Evolutionary conservation across 2,113 vertebrate genomes (phyloP).

Genomic region (Lepus timidus): DNA sequence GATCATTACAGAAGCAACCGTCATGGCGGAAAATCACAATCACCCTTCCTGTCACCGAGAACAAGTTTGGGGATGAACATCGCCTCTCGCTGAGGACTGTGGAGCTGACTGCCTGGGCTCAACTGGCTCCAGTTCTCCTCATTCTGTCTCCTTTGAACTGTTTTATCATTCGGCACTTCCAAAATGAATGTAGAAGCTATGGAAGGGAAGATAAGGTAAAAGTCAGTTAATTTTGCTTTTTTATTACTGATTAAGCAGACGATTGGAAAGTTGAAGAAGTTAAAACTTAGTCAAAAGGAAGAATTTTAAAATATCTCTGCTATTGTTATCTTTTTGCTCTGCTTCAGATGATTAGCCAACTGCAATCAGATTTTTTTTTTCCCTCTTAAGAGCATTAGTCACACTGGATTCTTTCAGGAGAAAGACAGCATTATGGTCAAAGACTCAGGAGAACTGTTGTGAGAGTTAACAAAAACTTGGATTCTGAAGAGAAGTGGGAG

Average conservation of each 20-base stretch:
- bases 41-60: neutral
- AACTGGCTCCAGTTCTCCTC: neutral
- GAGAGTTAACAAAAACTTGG: constrained; percentile 80
- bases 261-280: constrained; percentile 42
- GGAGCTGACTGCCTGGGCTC: neutral
- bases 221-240: constrained; percentile 64
- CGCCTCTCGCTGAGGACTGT: neutral
- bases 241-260: constrained; percentile 50
- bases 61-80: neutral
- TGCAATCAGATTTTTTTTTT: neutral
- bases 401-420: constrained; percentile 55
- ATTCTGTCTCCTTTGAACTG: constrained; percentile 17
- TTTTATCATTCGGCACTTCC: constrained; percentile 10
- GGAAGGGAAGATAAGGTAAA: constrained; percentile 34
- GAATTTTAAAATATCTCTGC: constrained; percentile 28
- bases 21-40: constrained; percentile 6
- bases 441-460: constrained; percentile 51
- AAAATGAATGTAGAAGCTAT: neutral
- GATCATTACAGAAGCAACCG: constrained; percentile 7
- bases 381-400: constrained; percentile 31
- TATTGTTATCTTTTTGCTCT: constrained; percentile 34
- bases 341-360: constrained; percentile 3
- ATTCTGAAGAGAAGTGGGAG: constrained; percentile 85
- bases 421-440: constrained; percentile 33
- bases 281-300: constrained; percentile 52